Evolutionary conservation across 1,140 invertebrate species (phyloP), one percentile per base, ranked within the genome.

Genomic region (Trichonephila clavipes): DNA sequence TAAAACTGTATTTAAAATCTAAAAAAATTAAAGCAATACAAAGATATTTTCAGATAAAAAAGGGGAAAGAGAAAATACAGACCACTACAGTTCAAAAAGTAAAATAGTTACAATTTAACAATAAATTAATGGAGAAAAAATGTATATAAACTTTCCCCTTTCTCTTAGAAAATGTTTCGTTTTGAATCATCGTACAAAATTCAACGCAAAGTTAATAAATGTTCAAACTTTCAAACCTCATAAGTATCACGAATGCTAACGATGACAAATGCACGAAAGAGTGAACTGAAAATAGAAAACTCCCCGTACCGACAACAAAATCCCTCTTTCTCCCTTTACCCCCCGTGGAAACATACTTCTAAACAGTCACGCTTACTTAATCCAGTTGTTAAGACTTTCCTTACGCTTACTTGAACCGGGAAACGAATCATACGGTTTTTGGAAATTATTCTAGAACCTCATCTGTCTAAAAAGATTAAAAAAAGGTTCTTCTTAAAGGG

Each of bases 361-460:
- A 40, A 58, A 51, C 90, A 81, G 90, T 92, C 62, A 92, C 62
- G 90, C 81, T 92, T 92, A 92, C 90, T 92, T 92, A 92, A 51
- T 44, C 61, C 72, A 64, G 77, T 92, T 92, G 61, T 92, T 85
- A 92, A 92, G 72, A 92, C 83, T 85, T 64, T 66, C 40, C 90
- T 92, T 92, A 61, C 62, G 72, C 59, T 85, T 40, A 85, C 64
- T 85, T 85, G 90, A 85, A 92, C 34, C 18, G 61, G 40, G 40
- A 92, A 92, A 83, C 90, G 81, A 92, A 92, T 92, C 62, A 92
- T 85, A 92, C 81, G 90, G 81, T 61, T 85, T 59, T 85, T 92
- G 81, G 81, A 92, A 85, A 58, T 24, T 77, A 44, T 92, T 90
- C 40, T 62, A 8, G 16, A 28, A 44, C 58, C 61, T 59, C 77